Evolutionary conservation across 64 coral and sea anemone species (phyloP).

Genomic region (Actinia tenebrosa): DNA sequence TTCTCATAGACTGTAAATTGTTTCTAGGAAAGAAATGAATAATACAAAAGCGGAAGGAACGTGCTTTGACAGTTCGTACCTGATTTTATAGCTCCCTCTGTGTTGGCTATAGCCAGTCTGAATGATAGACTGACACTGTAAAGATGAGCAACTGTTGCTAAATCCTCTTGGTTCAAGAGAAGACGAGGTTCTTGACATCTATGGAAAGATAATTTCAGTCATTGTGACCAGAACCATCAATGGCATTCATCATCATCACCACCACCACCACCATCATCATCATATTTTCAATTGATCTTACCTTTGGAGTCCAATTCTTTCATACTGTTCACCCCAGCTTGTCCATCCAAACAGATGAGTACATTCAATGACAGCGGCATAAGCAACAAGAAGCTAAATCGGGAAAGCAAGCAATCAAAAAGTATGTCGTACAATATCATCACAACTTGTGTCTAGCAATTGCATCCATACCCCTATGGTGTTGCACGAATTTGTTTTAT

Average conservation of each 20-base stretch:
- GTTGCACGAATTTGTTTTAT: too few relatives aligned
- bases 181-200: slow-evolving; percentile 65
- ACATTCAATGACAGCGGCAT: slow-evolving; percentile 86
- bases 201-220: neutral
- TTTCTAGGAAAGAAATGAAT: too few relatives aligned
- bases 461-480: too few relatives aligned
- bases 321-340: slow-evolving; percentile 64
- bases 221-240: neutral
- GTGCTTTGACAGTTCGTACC: slow-evolving; percentile 24
- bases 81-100: slow-evolving; percentile 52
- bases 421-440: too few relatives aligned
- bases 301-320: slow-evolving; percentile 80
- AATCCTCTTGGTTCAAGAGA: slow-evolving; percentile 59
- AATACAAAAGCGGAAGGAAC: too few relatives aligned
- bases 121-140: slow-evolving; percentile 89
- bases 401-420: neutral
- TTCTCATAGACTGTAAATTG: too few relatives aligned
- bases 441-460: too few relatives aligned
- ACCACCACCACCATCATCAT: neutral
- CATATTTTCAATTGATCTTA: slow-evolving; percentile 25
- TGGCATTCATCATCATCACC: neutral
- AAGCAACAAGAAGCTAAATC: slow-evolving; percentile 72
- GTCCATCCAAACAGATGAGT: slow-evolving; percentile 79
- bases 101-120: slow-evolving; percentile 69
- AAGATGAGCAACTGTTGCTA: slow-evolving; percentile 71